These are phyloP conservation scores for Emesis furor DNA, from an alignment of 2,888 invertebrate genomes.

Conservation along the genomic window DNA sequence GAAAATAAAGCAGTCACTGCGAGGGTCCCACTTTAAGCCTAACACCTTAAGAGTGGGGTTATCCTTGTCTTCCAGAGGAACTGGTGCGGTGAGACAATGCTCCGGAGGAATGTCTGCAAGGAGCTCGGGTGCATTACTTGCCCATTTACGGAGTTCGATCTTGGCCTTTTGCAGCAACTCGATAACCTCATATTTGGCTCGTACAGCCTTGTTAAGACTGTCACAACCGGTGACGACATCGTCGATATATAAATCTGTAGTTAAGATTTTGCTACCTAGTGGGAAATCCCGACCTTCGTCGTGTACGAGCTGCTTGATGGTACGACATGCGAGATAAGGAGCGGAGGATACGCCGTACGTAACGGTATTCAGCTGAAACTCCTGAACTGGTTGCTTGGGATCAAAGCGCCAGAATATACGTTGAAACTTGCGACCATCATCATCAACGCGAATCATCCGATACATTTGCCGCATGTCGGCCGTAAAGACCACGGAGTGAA, in stretches of 20 bases:
- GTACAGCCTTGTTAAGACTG: background rate
- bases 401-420: constrained; percentile 49
- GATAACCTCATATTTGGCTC: constrained; percentile 25
- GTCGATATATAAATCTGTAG: constrained; percentile 35
- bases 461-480: constrained; percentile 57
- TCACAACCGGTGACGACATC: constrained; percentile 37
- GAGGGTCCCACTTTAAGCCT: constrained; percentile 35
- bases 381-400: constrained; percentile 34
- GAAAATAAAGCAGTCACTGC: constrained; percentile 25
- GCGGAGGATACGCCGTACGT: constrained; percentile 51
- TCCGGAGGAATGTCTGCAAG: constrained; percentile 30
- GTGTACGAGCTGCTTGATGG: constrained; percentile 43
- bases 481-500: constrained; percentile 52
- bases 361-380: constrained; percentile 49
- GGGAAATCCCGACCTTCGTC: constrained; percentile 46
- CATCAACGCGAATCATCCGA: constrained; percentile 42
- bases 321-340: constrained; percentile 51
- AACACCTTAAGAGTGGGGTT: constrained; percentile 12
- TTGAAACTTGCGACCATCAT: constrained; percentile 45
- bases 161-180: constrained; percentile 22
- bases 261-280: constrained; percentile 37
- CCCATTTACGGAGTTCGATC: constrained; percentile 39
- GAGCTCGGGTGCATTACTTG: constrained; percentile 27
- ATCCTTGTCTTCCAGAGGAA: constrained; percentile 28
- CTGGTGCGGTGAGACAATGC: constrained; percentile 21